These are phyloP conservation scores for Vanessa tameamea DNA, from an alignment of 1,140 invertebrate genomes.

Conservation along the genomic window DNA sequence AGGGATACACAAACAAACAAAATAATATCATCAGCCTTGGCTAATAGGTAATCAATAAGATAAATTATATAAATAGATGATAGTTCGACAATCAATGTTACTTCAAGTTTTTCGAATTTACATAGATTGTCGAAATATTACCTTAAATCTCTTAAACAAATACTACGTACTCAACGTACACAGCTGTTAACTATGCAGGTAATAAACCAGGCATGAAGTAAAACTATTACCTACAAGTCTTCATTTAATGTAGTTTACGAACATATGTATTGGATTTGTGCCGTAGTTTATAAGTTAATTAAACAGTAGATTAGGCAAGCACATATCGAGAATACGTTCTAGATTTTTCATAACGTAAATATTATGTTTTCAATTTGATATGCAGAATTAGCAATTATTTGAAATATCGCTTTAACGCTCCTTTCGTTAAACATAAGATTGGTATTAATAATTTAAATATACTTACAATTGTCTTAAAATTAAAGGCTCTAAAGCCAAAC, in stretches of 20 bases:
- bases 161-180: too few relatives aligned
- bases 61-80: too few relatives aligned
- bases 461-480: slow-evolving; percentile 75
- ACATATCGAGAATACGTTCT: slow-evolving; percentile 40
- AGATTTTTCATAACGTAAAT: slow-evolving; percentile 47
- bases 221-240: not conserved
- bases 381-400: not conserved
- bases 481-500: slow-evolving; percentile 66
- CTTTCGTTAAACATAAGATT: not conserved
- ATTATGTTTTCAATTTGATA: slow-evolving; percentile 32
- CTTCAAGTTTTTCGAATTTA: too few relatives aligned
- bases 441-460: slow-evolving; percentile 35
- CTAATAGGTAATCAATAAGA: too few relatives aligned
- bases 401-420: not conserved
- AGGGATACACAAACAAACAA: too few relatives aligned
- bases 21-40: too few relatives aligned
- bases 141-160: too few relatives aligned
- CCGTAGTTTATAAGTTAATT: slow-evolving; percentile 3
- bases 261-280: not conserved
- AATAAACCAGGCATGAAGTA: not conserved
- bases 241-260: not conserved
- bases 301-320: not conserved
- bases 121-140: too few relatives aligned
- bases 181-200: not conserved
- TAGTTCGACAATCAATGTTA: too few relatives aligned